A percentile compares a stretch with the other conserved stretches of the same genome.
These are phyloP conservation scores for Plecotus auritus DNA, from an alignment of 2,113 vertebrate species.

Conservation along the genomic window DNA sequence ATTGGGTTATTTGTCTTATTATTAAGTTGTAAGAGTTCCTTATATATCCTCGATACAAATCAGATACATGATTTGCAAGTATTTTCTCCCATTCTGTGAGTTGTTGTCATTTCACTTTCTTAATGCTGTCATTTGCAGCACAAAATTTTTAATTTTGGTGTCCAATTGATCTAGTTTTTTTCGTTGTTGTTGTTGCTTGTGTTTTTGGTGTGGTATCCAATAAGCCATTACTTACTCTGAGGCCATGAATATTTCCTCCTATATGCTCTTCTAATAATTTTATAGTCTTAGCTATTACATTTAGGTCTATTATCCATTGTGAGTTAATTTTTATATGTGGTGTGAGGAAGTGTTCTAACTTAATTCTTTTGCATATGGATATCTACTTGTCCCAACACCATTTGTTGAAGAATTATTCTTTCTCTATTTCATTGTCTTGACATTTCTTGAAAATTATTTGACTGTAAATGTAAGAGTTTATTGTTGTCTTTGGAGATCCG, in stretches of 20 bases:
- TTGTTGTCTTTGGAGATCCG: neutral
- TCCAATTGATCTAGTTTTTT: neutral
- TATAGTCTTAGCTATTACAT: neutral
- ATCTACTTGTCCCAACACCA: neutral
- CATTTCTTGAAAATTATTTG: neutral
- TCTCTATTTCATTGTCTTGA: neutral
- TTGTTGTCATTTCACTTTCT: neutral
- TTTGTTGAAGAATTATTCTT: conserved; percentile 15
- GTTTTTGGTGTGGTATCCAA: neutral
- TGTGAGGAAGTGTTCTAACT: neutral
- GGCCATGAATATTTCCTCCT: neutral
- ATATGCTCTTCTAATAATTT: neutral
- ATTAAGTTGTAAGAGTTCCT: neutral
- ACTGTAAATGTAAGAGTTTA: neutral
- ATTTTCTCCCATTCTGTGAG: conserved; percentile 2
- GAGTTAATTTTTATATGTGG: neutral
- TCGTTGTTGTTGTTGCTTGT: neutral
- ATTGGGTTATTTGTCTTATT: neutral
- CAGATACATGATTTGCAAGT: neutral
- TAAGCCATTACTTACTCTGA: neutral
- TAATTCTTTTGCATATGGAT: neutral
- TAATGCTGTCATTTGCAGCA: neutral
- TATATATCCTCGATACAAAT: neutral
- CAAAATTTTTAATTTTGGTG: neutral
- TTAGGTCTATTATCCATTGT: neutral